Evolutionary conservation across 30 jellyfish, hydroid and myxozoan genomes (phyloP).

Genomic region (Aurelia aurita complex sp. Pacific): DNA sequence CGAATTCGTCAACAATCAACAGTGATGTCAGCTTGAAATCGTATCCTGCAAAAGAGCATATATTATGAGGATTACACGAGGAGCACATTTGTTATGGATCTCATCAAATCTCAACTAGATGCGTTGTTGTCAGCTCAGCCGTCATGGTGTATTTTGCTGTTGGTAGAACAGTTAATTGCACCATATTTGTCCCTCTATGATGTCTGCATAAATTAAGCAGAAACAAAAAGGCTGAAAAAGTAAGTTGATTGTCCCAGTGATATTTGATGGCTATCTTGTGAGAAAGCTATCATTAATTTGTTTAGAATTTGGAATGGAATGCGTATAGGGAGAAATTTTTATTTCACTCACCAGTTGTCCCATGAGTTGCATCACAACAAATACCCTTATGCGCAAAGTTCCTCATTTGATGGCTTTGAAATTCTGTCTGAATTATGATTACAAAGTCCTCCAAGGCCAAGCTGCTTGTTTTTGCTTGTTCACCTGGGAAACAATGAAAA

Average conservation of each 20-base stretch:
- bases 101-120: no score
- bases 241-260: no score
- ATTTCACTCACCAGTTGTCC: conserved; percentile 9
- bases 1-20: conserved; percentile 6
- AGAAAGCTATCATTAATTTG: not conserved
- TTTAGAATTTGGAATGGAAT: not conserved
- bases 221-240: no score
- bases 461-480: not conserved
- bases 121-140: no score
- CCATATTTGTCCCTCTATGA: no score
- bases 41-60: not conserved
- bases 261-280: no score
- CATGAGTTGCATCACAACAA: not conserved
- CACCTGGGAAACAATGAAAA: not conserved
- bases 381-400: not conserved
- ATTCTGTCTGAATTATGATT: not conserved
- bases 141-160: no score
- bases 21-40: conserved; percentile 11
- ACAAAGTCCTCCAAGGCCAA: not conserved
- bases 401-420: conserved; percentile 6
- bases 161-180: not conserved
- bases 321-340: not conserved
- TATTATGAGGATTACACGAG: no score
- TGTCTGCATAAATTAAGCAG: no score
- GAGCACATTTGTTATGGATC: no score